A percentile compares a stretch with the other conserved stretches of the same genome.
These are phyloP conservation scores for Acanthosepion lycidas DNA, from an alignment of 2,888 invertebrate species.

Conservation along the genomic window DNA sequence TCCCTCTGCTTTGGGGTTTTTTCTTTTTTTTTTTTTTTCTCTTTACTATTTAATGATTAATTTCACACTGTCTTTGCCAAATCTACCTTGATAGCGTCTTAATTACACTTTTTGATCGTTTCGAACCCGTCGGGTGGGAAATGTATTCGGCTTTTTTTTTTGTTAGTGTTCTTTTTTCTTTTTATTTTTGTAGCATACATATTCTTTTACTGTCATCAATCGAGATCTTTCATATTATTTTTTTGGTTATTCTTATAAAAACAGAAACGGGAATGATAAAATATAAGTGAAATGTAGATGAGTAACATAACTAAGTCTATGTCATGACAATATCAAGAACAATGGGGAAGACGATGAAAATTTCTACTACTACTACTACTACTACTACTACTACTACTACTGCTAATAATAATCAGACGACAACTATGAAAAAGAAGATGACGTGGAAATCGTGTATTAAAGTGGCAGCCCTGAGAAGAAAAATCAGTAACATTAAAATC, in stretches of 20 bases:
- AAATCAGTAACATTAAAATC: too few relatives aligned
- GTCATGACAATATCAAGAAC: too few relatives aligned
- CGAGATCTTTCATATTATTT: neutral
- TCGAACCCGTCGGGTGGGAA: neutral
- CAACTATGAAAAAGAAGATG: too few relatives aligned
- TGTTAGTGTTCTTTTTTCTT: neutral
- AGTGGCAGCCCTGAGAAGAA: too few relatives aligned
- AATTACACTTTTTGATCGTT: conserved; percentile 8
- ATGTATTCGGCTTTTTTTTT: neutral
- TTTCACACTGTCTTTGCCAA: neutral
- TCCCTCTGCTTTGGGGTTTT: neutral
- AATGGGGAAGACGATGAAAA: too few relatives aligned
- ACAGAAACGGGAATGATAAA: neutral
- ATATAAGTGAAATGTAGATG: neutral
- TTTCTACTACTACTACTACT: too few relatives aligned
- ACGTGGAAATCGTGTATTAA: too few relatives aligned
- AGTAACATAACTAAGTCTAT: too few relatives aligned
- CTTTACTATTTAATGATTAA: neutral
- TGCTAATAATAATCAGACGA: too few relatives aligned
- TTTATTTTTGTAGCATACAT: neutral
- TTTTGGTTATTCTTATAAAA: neutral
- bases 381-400: too few relatives aligned
- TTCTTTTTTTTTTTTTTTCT: neutral
- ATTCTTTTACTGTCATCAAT: neutral
- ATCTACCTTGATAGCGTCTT: conserved; percentile 4